These are phyloP conservation scores for Apantesis nais DNA, from an alignment of 2,888 invertebrate species.

Conservation along the genomic window DNA sequence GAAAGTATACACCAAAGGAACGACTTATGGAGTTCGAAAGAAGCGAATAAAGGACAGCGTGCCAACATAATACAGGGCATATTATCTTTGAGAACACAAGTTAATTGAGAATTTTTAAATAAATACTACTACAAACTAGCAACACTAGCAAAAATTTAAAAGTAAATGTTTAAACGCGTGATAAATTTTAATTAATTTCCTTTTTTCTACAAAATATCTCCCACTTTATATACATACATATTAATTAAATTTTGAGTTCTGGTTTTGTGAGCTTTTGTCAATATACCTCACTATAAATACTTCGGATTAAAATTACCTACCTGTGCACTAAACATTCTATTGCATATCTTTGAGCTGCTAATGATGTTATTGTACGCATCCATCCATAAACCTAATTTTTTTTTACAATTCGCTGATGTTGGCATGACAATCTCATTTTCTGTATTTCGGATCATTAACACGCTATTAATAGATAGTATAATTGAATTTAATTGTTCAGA, in stretches of 20 bases:
- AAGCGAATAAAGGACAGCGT: no score
- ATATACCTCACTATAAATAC: neutral
- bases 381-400: neutral
- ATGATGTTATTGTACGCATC: neutral
- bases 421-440: neutral
- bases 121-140: neutral
- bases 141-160: neutral
- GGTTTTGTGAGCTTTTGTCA: neutral
- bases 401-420: neutral
- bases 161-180: neutral
- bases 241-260: neutral
- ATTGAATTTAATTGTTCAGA: slow-evolving; percentile 51
- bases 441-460: slow-evolving; percentile 13
- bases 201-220: neutral
- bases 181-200: neutral
- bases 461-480: slow-evolving; percentile 37
- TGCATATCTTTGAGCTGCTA: neutral
- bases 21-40: neutral
- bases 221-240: neutral
- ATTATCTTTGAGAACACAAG: neutral
- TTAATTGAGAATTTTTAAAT: neutral
- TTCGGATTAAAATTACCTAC: neutral
- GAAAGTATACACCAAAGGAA: no score
- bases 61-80: neutral
- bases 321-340: neutral